Conservation (phyloP, 2,888 invertebrate genomes). For the Hirtodrosophila trivittata region DNA sequence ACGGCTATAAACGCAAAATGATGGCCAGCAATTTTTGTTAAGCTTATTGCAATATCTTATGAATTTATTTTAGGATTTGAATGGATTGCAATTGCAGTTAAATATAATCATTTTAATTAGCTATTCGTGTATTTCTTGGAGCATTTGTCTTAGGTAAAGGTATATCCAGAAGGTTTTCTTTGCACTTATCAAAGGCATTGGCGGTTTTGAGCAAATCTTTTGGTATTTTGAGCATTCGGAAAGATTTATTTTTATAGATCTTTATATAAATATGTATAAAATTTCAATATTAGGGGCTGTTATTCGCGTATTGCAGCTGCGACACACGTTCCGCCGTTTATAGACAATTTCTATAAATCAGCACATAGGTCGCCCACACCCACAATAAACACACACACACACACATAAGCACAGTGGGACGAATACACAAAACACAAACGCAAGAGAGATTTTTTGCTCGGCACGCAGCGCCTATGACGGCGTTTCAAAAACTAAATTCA, state of each 20-base stretch:
- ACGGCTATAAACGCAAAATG: conserved; percentile 22
- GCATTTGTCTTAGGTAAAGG: too few relatives aligned
- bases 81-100: not conserved
- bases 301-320: conserved; percentile 41
- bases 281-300: conserved; percentile 16
- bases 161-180: not conserved
- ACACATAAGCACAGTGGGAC: conserved; percentile 37
- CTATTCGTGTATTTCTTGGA: too few relatives aligned
- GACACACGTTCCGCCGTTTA: conserved; percentile 37
- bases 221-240: conserved; percentile 42
- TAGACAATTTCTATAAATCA: conserved; percentile 33
- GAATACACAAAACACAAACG: conserved; percentile 29
- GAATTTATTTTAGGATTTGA: not conserved
- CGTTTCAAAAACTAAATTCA: conserved; percentile 77
- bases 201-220: conserved; percentile 26
- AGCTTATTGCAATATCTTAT: conserved; percentile 17
- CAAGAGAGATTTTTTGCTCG: conserved; percentile 45
- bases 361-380: conserved; percentile 48
- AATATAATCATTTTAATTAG: not conserved
- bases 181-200: conserved; percentile 13
- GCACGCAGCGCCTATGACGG: conserved; percentile 73
- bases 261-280: conserved; percentile 7
- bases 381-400: conserved; percentile 29
- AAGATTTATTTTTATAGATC: conserved; percentile 37
- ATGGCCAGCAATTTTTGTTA: conserved; percentile 19